Base-by-base conservation (phyloP, 2,797 vertebrate genomes). In the Bradypodion pumilum region DNA sequence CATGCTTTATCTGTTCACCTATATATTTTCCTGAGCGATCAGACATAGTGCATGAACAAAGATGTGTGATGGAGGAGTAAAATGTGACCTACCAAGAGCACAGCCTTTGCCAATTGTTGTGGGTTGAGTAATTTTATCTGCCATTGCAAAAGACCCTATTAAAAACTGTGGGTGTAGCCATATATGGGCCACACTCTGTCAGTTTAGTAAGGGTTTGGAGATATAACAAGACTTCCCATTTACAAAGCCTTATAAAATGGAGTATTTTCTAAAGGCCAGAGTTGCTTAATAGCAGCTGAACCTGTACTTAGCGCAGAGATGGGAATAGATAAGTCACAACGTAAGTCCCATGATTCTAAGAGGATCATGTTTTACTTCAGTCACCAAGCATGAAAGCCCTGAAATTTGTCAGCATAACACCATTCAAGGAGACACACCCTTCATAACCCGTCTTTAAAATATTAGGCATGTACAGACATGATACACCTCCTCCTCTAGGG, bases 211-310 rank as follows among this genome's bases (percentile, higher is more conserved):
- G 78, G 59, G 13, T 66, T 52, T 65, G 70, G 60, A 85, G 69
- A 76, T 65, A 78, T n/a, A 82, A 87, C 10, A 35, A 74, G 62
- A n/a, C 65, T 88, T 91, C 35, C 78, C 0, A 0, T 78, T 25
- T 91, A 21, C 62, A 74, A 85, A 86, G 40, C 66, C 80, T 91
- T 25, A 40, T 91, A 92, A 94, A 91, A 89, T 46, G 78, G 74
- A 93, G 91, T 40, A 90, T 9, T 44, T 89, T 3, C 94, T 86
- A 95, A 94, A 95, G 73, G 7, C 59, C 52, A 75, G 35, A 79
- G 76, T 65, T 88, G 42, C 68, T 90, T 93, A 92, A 92, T 78
- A 91, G 66, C 65, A 77, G 82, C 52, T n/a, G n/a, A 87, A 84
- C 69, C 29, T 5, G 25, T 83, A 77, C 86, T 0, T 0, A 72